These are phyloP conservation scores for Hemiprocne comata DNA, from an alignment of 2,113 vertebrate genomes.

Conservation along the genomic window DNA sequence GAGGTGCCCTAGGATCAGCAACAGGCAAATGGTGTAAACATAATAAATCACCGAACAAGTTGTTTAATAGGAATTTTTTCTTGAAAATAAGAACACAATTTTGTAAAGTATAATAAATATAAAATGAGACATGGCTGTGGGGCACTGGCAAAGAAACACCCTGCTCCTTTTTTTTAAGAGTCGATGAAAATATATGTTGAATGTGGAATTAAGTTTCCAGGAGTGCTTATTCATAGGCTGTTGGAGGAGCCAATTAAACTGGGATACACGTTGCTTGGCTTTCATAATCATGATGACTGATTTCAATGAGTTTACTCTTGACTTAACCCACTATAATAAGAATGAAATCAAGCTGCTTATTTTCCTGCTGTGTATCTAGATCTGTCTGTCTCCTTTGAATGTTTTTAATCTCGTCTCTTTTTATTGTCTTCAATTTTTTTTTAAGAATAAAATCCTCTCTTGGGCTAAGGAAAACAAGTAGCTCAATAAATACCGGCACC, in stretches of 20 bases:
- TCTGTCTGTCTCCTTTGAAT: not conserved
- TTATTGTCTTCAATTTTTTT: not conserved
- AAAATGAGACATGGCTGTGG: not conserved
- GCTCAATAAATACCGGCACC: not conserved
- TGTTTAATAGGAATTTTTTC: constrained; percentile 23
- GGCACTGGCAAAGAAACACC: not conserved
- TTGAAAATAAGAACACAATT: not conserved
- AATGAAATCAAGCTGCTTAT: not conserved
- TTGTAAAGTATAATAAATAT: constrained; percentile 13
- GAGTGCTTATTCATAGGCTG: not conserved
- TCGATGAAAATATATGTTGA: constrained; percentile 10
- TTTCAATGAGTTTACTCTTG: not conserved
- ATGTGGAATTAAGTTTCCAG: not conserved
- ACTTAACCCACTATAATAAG: not conserved
- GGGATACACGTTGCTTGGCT: not conserved
- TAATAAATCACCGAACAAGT: constrained; percentile 32
- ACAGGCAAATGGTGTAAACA: constrained; percentile 34
- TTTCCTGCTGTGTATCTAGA: not conserved
- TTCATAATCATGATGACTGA: not conserved
- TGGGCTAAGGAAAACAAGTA: not conserved
- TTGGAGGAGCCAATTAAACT: constrained; percentile 31
- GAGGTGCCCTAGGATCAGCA: constrained; percentile 35
- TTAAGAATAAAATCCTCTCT: not conserved
- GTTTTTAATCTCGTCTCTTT: not conserved
- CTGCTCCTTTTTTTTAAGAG: not conserved